Conservation (phyloP, 37 sponge, comb jelly and placozoan genomes). For the Cliona cf. orientalis region DNA sequence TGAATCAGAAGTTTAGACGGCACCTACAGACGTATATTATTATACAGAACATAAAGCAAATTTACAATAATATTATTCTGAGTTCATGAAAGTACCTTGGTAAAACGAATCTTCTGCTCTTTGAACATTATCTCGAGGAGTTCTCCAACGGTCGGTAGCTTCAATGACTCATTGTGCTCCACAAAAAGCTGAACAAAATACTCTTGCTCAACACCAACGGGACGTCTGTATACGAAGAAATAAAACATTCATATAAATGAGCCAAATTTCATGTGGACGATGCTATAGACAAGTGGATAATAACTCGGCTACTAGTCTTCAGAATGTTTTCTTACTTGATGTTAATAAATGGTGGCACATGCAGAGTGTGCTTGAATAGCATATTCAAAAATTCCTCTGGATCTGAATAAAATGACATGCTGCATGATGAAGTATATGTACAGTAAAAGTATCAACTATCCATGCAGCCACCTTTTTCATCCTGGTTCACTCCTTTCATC, state of each 20-base stretch:
- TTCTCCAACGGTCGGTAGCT: constrained; percentile 25
- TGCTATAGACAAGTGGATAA: no score
- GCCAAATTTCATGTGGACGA: no score
- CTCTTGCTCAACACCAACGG: constrained; percentile 74
- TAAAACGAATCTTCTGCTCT: constrained; percentile 76
- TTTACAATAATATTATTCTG: no score
- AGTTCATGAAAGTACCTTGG: constrained; percentile 35
- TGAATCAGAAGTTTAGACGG: constrained; percentile 80
- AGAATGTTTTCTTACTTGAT: constrained; percentile 28
- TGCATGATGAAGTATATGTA: background rate
- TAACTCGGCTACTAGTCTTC: background rate
- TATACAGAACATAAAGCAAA: background rate
- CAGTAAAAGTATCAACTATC: background rate
- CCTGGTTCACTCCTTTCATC: constrained; percentile 77
- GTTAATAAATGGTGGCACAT: background rate
- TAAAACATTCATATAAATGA: no score
- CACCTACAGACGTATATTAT: constrained; percentile 25
- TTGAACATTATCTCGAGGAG: constrained; percentile 59
- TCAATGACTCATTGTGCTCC: constrained; percentile 44
- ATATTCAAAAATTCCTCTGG: constrained; percentile 98
- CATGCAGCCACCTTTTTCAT: constrained; percentile 85
- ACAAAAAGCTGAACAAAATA: constrained; percentile 84
- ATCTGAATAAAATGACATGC: no score
- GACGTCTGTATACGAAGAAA: constrained; percentile 70
- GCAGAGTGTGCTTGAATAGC: constrained; percentile 68